Evolutionary conservation across 2,113 vertebrate species (phyloP).

Genomic region (Syrrhaptes paradoxus): DNA sequence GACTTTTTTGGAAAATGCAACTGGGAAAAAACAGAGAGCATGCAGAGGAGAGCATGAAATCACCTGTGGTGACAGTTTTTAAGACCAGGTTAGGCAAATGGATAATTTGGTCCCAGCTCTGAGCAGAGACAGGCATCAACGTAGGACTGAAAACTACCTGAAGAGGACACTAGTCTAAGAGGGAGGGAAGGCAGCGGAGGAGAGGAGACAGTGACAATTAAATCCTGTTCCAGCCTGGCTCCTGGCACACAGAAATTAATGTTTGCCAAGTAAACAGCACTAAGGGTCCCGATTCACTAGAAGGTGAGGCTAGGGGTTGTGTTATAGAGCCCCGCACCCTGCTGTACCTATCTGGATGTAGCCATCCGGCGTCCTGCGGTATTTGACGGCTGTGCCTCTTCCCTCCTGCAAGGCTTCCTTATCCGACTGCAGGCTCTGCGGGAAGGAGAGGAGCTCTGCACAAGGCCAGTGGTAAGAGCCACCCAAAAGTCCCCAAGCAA

Average conservation of each 20-base stretch:
- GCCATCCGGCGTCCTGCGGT: constrained; percentile 89
- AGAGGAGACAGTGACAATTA: background rate
- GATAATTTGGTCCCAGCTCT: background rate
- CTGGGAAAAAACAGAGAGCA: background rate
- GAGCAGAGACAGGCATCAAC: background rate
- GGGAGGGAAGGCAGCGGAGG: background rate
- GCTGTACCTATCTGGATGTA: constrained; percentile 93
- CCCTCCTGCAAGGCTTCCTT: constrained; percentile 93
- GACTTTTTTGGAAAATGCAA: background rate
- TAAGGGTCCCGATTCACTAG: background rate
- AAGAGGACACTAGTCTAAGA: background rate
- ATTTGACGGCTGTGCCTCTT: constrained; percentile 81
- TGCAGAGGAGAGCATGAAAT: background rate
- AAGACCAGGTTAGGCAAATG: background rate
- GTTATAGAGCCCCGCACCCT: background rate
- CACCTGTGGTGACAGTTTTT: fast-evolving
- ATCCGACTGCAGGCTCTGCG: constrained; percentile 91
- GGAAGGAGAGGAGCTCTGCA: background rate
- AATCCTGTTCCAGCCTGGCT: background rate
- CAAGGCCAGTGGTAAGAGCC: background rate
- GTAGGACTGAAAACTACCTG: background rate
- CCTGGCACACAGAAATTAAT: background rate
- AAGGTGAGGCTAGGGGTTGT: background rate
- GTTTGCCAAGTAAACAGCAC: background rate
- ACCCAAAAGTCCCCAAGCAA: background rate